These are phyloP conservation scores for Torymus aiolomorphi DNA, from an alignment of 2,888 invertebrate species.

Conservation along the genomic window DNA sequence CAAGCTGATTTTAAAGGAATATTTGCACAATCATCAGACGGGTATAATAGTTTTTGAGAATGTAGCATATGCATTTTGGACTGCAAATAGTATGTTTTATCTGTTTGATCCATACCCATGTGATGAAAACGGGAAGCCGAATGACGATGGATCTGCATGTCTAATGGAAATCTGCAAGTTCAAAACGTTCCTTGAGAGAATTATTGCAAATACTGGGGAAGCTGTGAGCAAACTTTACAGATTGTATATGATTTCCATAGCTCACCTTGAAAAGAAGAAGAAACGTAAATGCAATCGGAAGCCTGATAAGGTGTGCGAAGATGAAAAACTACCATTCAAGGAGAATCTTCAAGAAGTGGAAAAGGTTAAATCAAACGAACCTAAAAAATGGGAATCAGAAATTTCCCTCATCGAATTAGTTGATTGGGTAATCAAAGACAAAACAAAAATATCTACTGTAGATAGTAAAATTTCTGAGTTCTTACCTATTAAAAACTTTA, in stretches of 20 bases:
- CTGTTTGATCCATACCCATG: constrained; percentile 71
- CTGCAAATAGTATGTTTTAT: constrained; percentile 62
- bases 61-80: constrained; percentile 70
- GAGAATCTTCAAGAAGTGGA: constrained; percentile 17
- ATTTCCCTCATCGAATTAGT: constrained; percentile 65
- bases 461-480: constrained; percentile 64
- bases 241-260: constrained; percentile 66
- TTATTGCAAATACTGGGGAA: constrained; percentile 64
- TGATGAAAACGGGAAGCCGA: constrained; percentile 64
- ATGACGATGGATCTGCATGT: constrained; percentile 62
- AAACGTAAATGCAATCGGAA: constrained; percentile 30
- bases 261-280: constrained; percentile 64
- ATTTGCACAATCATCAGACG: constrained; percentile 63
- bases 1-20: constrained; percentile 56
- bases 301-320: constrained; percentile 17
- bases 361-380: not conserved
- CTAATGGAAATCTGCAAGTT: constrained; percentile 65
- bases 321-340: constrained; percentile 3
- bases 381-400: constrained; percentile 45
- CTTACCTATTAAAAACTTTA: constrained; percentile 63
- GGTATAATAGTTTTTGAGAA: constrained; percentile 69
- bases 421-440: constrained; percentile 64
- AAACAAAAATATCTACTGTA: constrained; percentile 45
- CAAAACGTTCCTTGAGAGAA: constrained; percentile 61
- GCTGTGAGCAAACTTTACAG: constrained; percentile 62